Conservation (phyloP, 2,888 invertebrate genomes). For the Anticlea derivata region DNA sequence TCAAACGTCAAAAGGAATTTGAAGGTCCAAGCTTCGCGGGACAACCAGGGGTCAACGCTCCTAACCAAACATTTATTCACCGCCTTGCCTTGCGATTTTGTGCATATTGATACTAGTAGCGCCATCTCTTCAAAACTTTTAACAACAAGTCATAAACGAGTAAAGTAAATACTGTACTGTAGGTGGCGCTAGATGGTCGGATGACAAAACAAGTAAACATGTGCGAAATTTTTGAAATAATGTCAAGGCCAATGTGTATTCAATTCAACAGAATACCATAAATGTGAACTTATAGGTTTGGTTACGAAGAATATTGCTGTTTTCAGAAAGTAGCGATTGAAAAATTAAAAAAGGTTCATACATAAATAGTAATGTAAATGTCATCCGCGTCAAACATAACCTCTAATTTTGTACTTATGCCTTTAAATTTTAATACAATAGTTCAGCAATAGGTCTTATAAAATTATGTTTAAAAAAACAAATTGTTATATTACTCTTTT, state of each 20-base stretch:
- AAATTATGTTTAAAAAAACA: slow-evolving; percentile 32
- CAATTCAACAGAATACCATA: not conserved
- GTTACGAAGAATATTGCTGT: not conserved
- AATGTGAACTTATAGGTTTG: not conserved
- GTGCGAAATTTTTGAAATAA: slow-evolving; percentile 71
- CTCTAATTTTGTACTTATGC: too few relatives aligned
- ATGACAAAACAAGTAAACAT: slow-evolving; percentile 45
- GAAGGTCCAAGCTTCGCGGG: too few relatives aligned
- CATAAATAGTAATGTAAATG: too few relatives aligned
- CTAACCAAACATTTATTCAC: slow-evolving; percentile 26
- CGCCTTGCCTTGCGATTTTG: too few relatives aligned
- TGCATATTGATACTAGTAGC: slow-evolving; percentile 46
- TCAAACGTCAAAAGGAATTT: too few relatives aligned
- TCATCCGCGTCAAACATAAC: slow-evolving; percentile 63
- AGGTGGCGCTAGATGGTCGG: slow-evolving; percentile 49
- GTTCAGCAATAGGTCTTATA: too few relatives aligned
- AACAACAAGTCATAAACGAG: slow-evolving; percentile 29
- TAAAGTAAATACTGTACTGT: slow-evolving; percentile 29
- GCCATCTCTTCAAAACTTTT: slow-evolving; percentile 55
- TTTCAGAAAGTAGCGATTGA: slow-evolving; percentile 2
- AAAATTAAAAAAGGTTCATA: not conserved
- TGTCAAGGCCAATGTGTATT: slow-evolving; percentile 79
- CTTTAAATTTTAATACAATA: too few relatives aligned
- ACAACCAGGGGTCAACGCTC: slow-evolving; percentile 11
- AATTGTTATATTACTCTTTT: too few relatives aligned